These are phyloP conservation scores for Agriopis marginaria DNA, from an alignment of 2,888 invertebrate genomes.

Conservation along the genomic window DNA sequence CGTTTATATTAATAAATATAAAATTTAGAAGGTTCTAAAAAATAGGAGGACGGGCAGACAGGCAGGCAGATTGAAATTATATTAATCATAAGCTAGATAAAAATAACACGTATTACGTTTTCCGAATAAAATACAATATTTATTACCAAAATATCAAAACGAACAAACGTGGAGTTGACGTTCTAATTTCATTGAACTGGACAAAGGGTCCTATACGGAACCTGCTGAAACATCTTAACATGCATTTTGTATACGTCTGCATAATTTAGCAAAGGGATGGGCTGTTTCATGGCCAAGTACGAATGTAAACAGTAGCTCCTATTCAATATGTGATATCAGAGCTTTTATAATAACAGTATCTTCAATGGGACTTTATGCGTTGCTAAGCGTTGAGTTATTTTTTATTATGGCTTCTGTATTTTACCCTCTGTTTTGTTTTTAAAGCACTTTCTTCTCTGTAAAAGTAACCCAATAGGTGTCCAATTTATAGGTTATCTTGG, in stretches of 20 bases:
- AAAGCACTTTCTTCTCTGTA: too few species aligned
- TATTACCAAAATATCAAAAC: not conserved
- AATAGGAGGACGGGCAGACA: too few species aligned
- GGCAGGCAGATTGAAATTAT: too few species aligned
- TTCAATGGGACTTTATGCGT: conserved; percentile 12
- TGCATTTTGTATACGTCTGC: conserved; percentile 44
- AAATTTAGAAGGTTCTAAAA: too few species aligned
- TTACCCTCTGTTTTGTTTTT: too few species aligned
- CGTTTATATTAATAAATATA: too few species aligned
- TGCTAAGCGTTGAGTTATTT: not conserved
- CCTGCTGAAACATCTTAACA: conserved; percentile 43
- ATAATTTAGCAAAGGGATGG: conserved; percentile 41
- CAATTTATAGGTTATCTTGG: conserved; percentile 79
- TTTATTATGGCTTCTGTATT: too few species aligned
- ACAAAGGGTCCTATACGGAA: conserved; percentile 23
- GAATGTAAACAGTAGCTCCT: conserved; percentile 20
- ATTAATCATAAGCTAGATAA: too few species aligned
- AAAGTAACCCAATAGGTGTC: conserved; percentile 60
- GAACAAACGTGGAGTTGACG: not conserved
- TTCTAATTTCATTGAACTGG: conserved; percentile 9
- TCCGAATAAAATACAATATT: too few species aligned
- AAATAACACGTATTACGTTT: too few species aligned
- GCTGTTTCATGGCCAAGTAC: conserved; percentile 25
- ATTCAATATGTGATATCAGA: conserved; percentile 32
- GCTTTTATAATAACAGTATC: conserved; percentile 22